Base-by-base conservation (phyloP, 2,113 vertebrate species). In the Poeciliopsis prolifica region DNA sequence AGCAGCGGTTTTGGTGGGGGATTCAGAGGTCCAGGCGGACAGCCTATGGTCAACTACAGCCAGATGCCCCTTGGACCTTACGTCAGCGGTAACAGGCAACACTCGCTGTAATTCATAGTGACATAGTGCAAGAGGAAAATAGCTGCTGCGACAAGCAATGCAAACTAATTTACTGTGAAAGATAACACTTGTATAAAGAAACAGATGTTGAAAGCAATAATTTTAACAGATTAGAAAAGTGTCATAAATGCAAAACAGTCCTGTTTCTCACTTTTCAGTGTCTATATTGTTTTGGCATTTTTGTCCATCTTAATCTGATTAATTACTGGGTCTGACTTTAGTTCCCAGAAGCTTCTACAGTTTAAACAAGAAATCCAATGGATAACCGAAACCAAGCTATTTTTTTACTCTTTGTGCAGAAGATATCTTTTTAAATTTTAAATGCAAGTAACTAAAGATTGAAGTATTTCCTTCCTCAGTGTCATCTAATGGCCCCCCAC, bases 61-160 rank as follows among this genome's bases (percentile, higher is more conserved):
- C 98, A 99, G 96, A 99, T 99, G 98, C 98, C 98, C 74, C 94
- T 98, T 81, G 98, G 98, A 70, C 98, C 98, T 1, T 99, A 99
- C 0, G 96, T 99, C 93, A 97, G 97, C 0, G 97, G 98, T 99
- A 94, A 92, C 96, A 28, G 35, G 65, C 66, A 5, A 7, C 61
- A 40, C 33, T 65, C 54, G 58, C 40, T 48, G 28, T 51, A 30
- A 30, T 42, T 70, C 24, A 33, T 1, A 65, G 26, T 69, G 29
- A 70, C 13, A 51, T 35, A 35, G 35, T 33, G 24, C 66, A 26
- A 2, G 26, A 3, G 1, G 3, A 0, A 35, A 61, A 67, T 22
- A 26, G 35, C n/a, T 42, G 58, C 17, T 33, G 37, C 51, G 15
- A 54, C 61, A 66, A 42, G 13, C 28, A 60, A 26, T 35, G 13